phyloP scores from a whole-genome alignment of 2,888 invertebrate species.

The Penaeus monodon region DNA sequence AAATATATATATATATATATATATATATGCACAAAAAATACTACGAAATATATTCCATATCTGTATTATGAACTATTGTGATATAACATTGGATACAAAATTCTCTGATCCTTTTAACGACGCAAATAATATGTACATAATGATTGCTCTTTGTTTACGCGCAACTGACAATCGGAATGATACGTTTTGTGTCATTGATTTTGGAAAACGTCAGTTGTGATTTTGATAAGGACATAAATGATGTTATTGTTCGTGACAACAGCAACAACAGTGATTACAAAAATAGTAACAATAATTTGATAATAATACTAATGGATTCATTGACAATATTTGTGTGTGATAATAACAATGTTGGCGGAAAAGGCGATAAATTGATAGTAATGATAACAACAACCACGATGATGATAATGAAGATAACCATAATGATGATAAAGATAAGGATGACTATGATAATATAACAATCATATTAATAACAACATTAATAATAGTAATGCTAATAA shows the following conservation, averaged over 20 bases:
- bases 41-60: too few relatives aligned
- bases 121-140: too few relatives aligned
- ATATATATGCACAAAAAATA: too few relatives aligned
- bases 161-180: background rate
- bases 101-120: too few relatives aligned
- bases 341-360: too few relatives aligned
- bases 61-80: too few relatives aligned
- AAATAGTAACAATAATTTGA: background rate
- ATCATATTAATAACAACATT: background rate
- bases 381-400: background rate
- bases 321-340: too few relatives aligned
- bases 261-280: background rate
- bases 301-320: background rate
- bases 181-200: background rate
- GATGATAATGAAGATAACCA: background rate
- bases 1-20: too few relatives aligned
- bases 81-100: too few relatives aligned
- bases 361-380: background rate
- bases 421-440: background rate
- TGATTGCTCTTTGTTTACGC: too few relatives aligned
- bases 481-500: background rate
- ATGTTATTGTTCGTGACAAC: background rate
- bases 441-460: background rate
- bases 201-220: background rate
- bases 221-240: background rate